Evolutionary conservation across 2,888 invertebrate genomes (phyloP).

Genomic region (Agrotis ipsilon): DNA sequence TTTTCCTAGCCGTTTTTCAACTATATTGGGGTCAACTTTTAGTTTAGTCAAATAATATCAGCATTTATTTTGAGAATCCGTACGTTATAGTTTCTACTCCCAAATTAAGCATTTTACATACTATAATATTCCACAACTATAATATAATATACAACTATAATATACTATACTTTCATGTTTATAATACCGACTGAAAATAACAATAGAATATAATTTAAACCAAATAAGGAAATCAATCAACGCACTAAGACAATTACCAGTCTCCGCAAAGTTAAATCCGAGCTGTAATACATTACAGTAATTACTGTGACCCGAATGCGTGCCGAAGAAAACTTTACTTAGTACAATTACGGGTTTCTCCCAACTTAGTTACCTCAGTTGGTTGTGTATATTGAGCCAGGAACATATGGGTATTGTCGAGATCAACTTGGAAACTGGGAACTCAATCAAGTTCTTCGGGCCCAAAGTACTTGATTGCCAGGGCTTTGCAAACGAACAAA

Average conservation of each 20-base stretch:
- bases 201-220: not conserved
- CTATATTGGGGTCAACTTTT: no score
- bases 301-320: constrained; percentile 39
- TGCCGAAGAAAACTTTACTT: constrained; percentile 54
- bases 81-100: no score
- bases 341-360: constrained; percentile 56
- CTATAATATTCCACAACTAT: no score
- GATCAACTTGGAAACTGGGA: constrained; percentile 68
- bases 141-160: no score
- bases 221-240: not conserved
- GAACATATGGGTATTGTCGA: constrained; percentile 69
- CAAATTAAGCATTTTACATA: no score
- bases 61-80: no score
- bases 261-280: constrained; percentile 7
- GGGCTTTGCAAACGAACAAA: constrained; percentile 62
- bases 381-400: constrained; percentile 61
- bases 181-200: no score
- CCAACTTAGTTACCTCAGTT: constrained; percentile 60
- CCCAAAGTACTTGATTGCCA: constrained; percentile 59
- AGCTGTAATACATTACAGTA: constrained; percentile 23
- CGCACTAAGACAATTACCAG: not conserved
- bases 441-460: constrained; percentile 57
- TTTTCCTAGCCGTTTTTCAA: not conserved
- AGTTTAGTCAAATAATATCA: no score
- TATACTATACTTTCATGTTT: no score